A percentile compares a stretch with the other conserved stretches of the same genome.
Evolutionary conservation across 37 sponge, comb jelly and placozoan genomes (phyloP).

Genomic region (Tethya wilhelma): DNA sequence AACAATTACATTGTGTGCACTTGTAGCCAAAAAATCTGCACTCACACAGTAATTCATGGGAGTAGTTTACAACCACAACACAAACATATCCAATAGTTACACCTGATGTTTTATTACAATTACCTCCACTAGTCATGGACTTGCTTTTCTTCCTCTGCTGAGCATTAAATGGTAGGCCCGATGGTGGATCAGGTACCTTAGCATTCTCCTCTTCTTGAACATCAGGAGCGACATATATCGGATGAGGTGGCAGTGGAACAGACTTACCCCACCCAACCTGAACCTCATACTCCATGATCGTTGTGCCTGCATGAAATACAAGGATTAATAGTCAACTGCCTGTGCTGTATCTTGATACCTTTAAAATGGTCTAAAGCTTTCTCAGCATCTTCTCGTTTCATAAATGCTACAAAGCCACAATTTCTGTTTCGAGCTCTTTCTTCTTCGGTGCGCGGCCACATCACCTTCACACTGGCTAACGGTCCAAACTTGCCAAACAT

Average conservation of each 20-base stretch:
- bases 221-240: slow-evolving; percentile 89
- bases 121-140: no score
- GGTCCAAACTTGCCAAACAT: slow-evolving; percentile 97
- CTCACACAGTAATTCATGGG: not conserved
- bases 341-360: no score
- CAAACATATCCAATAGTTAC: not conserved
- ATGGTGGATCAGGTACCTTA: slow-evolving; percentile 73
- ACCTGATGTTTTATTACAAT: not conserved
- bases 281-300: slow-evolving; percentile 92
- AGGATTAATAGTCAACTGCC: no score
- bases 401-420: slow-evolving; percentile 99
- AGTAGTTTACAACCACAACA: not conserved
- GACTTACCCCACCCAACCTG: slow-evolving; percentile 98
- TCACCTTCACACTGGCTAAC: slow-evolving; percentile 98
- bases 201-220: slow-evolving; percentile 60
- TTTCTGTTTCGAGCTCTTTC: slow-evolving; percentile 90
- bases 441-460: slow-evolving; percentile 99
- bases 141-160: slow-evolving; percentile 51
- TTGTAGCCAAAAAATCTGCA: not conserved
- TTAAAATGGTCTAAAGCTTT: slow-evolving; percentile 79
- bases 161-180: slow-evolving; percentile 95
- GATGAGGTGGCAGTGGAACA: slow-evolving; percentile 95
- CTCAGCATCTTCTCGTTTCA: slow-evolving; percentile 92
- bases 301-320: slow-evolving; percentile 65
- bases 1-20: not conserved